Evolutionary conservation across 2,113 vertebrate species (phyloP), one percentile per base, ranked within the genome.

Genomic region (Ochotona princeps): DNA sequence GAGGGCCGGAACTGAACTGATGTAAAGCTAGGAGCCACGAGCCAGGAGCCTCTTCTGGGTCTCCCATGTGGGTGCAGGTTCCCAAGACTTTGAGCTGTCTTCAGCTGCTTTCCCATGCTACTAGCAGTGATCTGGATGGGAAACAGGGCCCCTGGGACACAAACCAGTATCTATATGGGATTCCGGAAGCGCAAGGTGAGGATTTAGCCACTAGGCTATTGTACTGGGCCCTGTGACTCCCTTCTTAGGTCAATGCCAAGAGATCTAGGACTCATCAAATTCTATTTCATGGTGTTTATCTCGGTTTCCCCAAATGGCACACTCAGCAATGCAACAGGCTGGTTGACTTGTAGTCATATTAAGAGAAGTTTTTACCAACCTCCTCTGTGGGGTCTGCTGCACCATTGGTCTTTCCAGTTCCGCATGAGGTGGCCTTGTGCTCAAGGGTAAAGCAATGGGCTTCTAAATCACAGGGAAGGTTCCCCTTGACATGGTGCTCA

Each of bases 321-420:
- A 67, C 67, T 26, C 44, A 5, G 12, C 7, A 7, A 54, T 15
- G 49, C 76, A 51, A 32, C 5, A 78, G 82, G n/a, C 66, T 94
- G 89, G 28, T 23, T 1, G 13, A 57, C 90, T 82, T 30, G 25
- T 49, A 91, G 82, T 83, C 69, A 0, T n/a, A 51, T 93, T 89
- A 97, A 91, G 93, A 81, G 96, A 97, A 97, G 97, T 97, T 96
- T 83, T 97, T 96, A 60, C 87, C 70, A 97, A 97, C 80, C 2
- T 7, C 38, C 89, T 95, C 73, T 49, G 6, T 17, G 57, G 87
- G 87, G 63, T 11, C 32, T 47, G n/a, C 65, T 66, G 51, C 63
- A 21, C 65, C 67, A 32, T 26, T 83, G 94, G 51, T 92, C 83
- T 83, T 60, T 0, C 78, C 79, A 73, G 74, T 81, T 63, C 65